A percentile compares a stretch with the other conserved stretches of the same genome.
These are phyloP conservation scores for Lasioglossum leucozonium DNA, from an alignment of 2,888 invertebrate species.

Conservation along the genomic window DNA sequence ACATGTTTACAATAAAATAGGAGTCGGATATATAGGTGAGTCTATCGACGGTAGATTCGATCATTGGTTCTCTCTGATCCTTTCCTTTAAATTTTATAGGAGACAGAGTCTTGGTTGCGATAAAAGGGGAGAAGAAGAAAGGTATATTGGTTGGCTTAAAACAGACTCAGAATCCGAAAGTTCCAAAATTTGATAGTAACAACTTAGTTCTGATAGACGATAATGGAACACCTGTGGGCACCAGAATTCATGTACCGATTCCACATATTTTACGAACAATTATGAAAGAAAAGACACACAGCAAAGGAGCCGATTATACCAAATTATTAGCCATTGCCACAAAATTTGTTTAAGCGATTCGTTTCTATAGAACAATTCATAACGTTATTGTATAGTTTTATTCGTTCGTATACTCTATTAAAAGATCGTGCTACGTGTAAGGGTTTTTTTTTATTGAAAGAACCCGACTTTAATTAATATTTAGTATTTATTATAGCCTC, in stretches of 20 bases:
- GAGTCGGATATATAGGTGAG: conserved; percentile 87
- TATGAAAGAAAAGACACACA: conserved; percentile 91
- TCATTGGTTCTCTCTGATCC: conserved; percentile 6
- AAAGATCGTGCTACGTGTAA: not conserved
- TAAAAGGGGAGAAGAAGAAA: conserved; percentile 97
- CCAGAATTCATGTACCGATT: conserved; percentile 97
- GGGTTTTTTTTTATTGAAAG: not conserved
- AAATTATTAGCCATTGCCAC: conserved; percentile 96
- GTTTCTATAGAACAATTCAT: not conserved
- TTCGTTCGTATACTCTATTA: not conserved
- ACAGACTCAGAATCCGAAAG: conserved; percentile 91
- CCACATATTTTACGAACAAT: conserved; percentile 95
- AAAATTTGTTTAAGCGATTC: conserved; percentile 89
- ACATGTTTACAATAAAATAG: conserved; percentile 95
- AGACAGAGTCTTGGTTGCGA: conserved; percentile 95
- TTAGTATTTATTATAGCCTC: too few relatives aligned
- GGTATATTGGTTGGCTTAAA: conserved; percentile 95
- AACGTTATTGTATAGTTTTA: not conserved
- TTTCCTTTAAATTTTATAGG: conserved; percentile 84
- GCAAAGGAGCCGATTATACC: conserved; percentile 95
- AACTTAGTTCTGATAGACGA: conserved; percentile 98
- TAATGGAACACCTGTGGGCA: conserved; percentile 97
- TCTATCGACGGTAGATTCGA: not conserved
- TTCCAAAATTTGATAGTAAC: conserved; percentile 97
- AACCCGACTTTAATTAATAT: not conserved